A percentile compares a stretch with the other conserved stretches of the same genome.
Conservation (phyloP, 2,113 vertebrate species). For the Anarhynchus alexandrinus region DNA sequence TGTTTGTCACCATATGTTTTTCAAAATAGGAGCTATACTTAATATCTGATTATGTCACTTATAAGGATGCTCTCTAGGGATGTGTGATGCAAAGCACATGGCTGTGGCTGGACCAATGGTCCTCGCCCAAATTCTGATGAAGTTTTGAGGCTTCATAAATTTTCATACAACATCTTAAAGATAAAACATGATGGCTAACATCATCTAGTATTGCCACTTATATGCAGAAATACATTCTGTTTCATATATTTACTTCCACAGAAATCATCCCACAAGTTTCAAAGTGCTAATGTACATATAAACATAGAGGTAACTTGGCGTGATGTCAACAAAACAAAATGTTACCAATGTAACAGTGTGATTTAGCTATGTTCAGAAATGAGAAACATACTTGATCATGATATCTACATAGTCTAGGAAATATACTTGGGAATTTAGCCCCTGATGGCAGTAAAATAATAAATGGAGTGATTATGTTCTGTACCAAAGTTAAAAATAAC, state of each 20-base stretch:
- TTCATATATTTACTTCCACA: background rate
- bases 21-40: background rate
- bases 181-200: background rate
- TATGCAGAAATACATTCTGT: background rate
- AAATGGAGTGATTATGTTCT: background rate
- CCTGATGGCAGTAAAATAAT: background rate
- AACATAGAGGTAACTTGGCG: background rate
- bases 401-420: background rate
- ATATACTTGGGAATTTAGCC: background rate
- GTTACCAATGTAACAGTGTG: background rate
- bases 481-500: background rate
- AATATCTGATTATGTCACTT: fast-evolving
- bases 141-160: background rate
- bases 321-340: background rate
- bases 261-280: background rate
- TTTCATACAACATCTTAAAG: background rate
- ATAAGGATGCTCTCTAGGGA: background rate
- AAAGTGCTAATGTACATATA: background rate
- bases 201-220: background rate
- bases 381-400: background rate
- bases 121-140: background rate
- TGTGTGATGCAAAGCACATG: background rate
- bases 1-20: background rate
- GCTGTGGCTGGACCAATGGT: background rate
- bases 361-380: background rate